A percentile compares a stretch with the other conserved stretches of the same genome.
Evolutionary conservation across 2,113 vertebrate species (phyloP).

Genomic region (Benitochromis conjunctus): DNA sequence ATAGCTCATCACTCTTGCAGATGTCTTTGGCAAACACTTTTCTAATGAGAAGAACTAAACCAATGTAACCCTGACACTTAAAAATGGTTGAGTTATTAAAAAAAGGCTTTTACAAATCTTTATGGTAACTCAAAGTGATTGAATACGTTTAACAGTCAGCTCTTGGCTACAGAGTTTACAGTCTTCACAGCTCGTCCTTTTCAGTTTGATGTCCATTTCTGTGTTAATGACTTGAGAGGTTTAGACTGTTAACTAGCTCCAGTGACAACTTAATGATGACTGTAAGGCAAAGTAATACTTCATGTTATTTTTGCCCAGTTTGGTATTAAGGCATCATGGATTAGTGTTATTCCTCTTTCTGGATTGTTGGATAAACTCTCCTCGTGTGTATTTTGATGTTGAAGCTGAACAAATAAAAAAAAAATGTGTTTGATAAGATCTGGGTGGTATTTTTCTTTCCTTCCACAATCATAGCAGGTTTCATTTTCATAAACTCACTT

Average conservation of each 20-base stretch:
- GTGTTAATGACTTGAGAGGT: background rate
- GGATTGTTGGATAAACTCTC: background rate
- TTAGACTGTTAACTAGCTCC: background rate
- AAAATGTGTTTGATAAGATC: conserved; percentile 9
- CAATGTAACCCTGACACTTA: background rate
- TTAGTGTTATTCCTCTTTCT: background rate
- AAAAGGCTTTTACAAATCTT: background rate
- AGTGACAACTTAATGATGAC: background rate
- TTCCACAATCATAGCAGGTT: background rate
- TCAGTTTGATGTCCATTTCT: background rate
- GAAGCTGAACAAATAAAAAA: conserved; percentile 42
- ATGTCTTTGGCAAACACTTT: background rate
- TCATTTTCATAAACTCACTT: background rate
- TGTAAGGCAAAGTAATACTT: background rate
- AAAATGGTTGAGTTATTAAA: background rate
- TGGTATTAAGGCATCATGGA: background rate
- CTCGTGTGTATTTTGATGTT: background rate
- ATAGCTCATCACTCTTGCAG: background rate
- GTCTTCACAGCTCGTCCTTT: background rate
- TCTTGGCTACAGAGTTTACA: background rate
- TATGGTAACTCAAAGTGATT: background rate
- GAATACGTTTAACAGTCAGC: background rate
- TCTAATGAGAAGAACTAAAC: background rate
- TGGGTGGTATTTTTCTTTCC: background rate
- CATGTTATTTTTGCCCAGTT: background rate